phyloP scores from a whole-genome alignment of 2,113 vertebrate genomes.

The Parus major region DNA sequence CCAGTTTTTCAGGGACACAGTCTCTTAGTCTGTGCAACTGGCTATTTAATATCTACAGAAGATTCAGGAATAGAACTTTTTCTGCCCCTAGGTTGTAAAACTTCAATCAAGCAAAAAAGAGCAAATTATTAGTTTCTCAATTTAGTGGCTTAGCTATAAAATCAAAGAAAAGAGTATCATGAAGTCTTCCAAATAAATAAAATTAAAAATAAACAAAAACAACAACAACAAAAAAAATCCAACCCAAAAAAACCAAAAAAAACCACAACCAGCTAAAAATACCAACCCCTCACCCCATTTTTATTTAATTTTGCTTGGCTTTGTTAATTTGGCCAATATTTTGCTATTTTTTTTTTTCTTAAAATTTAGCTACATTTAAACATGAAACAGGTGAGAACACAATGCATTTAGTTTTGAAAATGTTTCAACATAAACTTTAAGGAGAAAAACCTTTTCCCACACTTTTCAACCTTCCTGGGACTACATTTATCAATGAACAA shows the following conservation, averaged over 20 bases:
- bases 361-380: not conserved
- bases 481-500: not conserved
- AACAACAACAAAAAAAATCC: not conserved
- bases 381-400: not conserved
- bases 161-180: not conserved
- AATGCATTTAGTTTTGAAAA: not conserved
- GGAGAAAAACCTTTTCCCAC: not conserved
- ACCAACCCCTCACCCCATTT: not conserved
- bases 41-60: not conserved
- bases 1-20: not conserved
- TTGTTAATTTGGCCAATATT: not conserved
- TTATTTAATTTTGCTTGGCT: not conserved
- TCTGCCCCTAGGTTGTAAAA: not conserved
- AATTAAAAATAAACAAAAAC: not conserved
- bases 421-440: not conserved
- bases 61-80: not conserved
- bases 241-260: not conserved
- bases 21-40: not conserved
- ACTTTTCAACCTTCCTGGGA: not conserved
- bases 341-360: not conserved
- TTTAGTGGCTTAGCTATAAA: not conserved
- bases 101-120: not conserved
- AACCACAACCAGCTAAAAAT: not conserved
- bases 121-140: not conserved
- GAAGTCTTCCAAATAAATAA: not conserved